phyloP scores from a whole-genome alignment of 2,113 vertebrate genomes.

The Psettodes erumei region DNA sequence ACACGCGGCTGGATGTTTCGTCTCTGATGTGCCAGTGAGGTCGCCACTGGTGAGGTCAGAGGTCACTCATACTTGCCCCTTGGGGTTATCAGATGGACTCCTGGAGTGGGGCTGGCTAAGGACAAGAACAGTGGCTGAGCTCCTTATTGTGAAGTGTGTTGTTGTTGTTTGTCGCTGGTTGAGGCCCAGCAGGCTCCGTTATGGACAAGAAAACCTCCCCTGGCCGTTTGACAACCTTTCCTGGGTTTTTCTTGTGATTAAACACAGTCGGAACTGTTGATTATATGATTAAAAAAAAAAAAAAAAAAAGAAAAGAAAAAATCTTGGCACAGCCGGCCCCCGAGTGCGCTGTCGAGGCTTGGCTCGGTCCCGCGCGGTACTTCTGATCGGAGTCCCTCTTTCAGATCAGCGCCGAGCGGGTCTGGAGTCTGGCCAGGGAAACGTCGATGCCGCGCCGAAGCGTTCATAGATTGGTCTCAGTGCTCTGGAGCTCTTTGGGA shows the following conservation, averaged over 20 bases:
- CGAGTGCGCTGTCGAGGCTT: slow-evolving; percentile 33
- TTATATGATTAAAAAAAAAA: slow-evolving; percentile 44
- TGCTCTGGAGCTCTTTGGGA: slow-evolving; percentile 37
- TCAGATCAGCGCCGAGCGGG: slow-evolving; percentile 22
- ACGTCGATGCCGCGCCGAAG: slow-evolving; percentile 39
- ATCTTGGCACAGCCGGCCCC: slow-evolving; percentile 34
- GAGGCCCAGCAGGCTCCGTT: neutral
- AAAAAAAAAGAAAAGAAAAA: slow-evolving; percentile 44
- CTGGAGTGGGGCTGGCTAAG: slow-evolving; percentile 37
- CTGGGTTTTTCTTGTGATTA: slow-evolving; percentile 30
- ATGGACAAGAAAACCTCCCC: slow-evolving; percentile 16
- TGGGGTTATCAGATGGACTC: slow-evolving; percentile 38
- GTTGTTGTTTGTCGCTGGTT: slow-evolving; percentile 18
- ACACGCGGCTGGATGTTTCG: slow-evolving; percentile 24
- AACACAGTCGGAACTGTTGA: slow-evolving; percentile 1
- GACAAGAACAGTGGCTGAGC: slow-evolving; percentile 4
- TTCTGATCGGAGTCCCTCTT: slow-evolving; percentile 39
- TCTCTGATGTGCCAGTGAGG: slow-evolving; percentile 8
- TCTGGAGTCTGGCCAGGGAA: slow-evolving; percentile 55
- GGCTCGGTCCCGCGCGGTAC: slow-evolving; percentile 26
- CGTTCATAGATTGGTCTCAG: slow-evolving; percentile 50
- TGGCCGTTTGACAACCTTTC: slow-evolving; percentile 8
- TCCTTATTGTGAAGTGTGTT: neutral
- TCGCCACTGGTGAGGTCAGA: slow-evolving; percentile 36
- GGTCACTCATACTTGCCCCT: slow-evolving; percentile 46